These are phyloP conservation scores for Gobio gobio DNA, from an alignment of 2,113 vertebrate species.

Conservation along the genomic window DNA sequence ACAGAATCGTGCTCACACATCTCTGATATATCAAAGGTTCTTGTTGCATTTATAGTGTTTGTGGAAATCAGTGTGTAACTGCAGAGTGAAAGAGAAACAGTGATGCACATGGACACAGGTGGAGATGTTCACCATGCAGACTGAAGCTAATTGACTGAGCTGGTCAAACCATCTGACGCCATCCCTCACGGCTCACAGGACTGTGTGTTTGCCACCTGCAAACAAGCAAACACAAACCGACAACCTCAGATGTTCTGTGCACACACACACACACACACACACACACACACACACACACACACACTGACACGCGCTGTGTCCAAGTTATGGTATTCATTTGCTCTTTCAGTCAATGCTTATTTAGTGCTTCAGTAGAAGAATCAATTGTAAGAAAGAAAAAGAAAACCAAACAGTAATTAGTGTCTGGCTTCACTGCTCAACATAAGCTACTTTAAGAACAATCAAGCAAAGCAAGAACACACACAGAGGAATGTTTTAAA, in stretches of 20 bases:
- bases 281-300: too few species aligned
- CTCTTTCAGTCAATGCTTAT: constrained; percentile 8
- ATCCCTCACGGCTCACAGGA: constrained; percentile 26
- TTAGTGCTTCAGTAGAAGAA: constrained; percentile 3
- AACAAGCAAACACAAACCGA: constrained; percentile 6
- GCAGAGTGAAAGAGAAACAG: too few species aligned
- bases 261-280: not conserved
- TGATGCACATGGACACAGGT: too few species aligned
- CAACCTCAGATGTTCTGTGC: not conserved
- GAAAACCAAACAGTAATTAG: constrained; percentile 1
- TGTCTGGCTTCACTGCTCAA: not conserved
- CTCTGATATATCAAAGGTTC: too few species aligned
- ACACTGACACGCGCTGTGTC: not conserved
- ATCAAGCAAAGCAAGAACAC: not conserved
- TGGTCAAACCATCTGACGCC: not conserved
- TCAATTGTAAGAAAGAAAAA: constrained; percentile 11
- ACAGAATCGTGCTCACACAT: not conserved
- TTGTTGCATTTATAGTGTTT: too few species aligned
- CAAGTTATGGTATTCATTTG: constrained; percentile 14
- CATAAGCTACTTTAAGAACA: not conserved
- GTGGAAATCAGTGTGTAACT: too few species aligned
- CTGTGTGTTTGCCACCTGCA: constrained; percentile 37
- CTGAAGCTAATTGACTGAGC: too few species aligned
- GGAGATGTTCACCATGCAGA: too few species aligned
- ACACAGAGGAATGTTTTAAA: not conserved